These are phyloP conservation scores for Trimorus sp. DNA, from an alignment of 2,888 invertebrate genomes.

Conservation along the genomic window DNA sequence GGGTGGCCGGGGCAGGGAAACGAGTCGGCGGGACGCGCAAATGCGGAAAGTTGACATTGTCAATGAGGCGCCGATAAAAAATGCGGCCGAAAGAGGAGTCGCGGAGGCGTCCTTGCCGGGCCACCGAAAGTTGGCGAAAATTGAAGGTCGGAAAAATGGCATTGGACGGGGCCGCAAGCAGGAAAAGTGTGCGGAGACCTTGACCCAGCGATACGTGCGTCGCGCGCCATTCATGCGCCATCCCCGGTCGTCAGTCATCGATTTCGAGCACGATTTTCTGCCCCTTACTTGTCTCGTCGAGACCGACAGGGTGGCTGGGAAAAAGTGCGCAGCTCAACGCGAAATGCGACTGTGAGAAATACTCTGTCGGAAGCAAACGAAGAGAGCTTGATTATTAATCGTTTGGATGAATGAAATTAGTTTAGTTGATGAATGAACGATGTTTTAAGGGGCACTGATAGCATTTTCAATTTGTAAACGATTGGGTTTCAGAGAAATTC, in stretches of 20 bases:
- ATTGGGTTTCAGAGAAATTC: too few species aligned
- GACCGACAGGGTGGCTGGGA: too few species aligned
- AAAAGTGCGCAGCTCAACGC: too few species aligned
- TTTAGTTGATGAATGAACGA: too few species aligned
- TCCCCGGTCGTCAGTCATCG: constrained; percentile 38
- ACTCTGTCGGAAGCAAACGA: too few species aligned
- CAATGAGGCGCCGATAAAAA: background rate
- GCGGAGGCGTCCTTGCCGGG: constrained; percentile 14
- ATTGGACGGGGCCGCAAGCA: constrained; percentile 33
- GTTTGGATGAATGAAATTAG: too few species aligned
- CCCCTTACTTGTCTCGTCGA: constrained; percentile 22
- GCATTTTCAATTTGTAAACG: too few species aligned
- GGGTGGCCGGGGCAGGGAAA: background rate
- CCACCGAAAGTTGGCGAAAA: constrained; percentile 40
- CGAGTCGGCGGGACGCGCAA: background rate
- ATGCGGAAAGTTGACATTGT: too few species aligned
- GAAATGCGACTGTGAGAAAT: too few species aligned
- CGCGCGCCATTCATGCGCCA: constrained; percentile 54
- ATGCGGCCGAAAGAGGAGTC: constrained; percentile 9
- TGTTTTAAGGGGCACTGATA: too few species aligned
- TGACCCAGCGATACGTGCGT: constrained; percentile 46
- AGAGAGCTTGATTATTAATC: too few species aligned
- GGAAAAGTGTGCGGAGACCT: constrained; percentile 52
- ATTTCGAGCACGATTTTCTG: constrained; percentile 38
- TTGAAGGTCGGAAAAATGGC: constrained; percentile 52